These are phyloP conservation scores for Enteromius thamalakanensis DNA, from an alignment of 2,797 vertebrate genomes.

Conservation along the genomic window DNA sequence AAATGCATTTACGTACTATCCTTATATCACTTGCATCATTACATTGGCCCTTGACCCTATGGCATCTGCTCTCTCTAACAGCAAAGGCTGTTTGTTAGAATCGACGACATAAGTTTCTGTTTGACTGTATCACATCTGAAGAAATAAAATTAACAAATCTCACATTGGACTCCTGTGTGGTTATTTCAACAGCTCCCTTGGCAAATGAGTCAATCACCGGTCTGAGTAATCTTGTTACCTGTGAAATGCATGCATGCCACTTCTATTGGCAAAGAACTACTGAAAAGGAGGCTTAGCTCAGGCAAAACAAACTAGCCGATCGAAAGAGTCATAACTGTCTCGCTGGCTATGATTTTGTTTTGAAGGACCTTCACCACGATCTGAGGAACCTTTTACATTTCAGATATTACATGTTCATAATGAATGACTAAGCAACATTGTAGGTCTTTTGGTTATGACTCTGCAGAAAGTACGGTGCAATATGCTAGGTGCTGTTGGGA, in stretches of 20 bases:
- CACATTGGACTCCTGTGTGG: constrained; percentile 84
- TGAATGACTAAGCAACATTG: constrained; percentile 1
- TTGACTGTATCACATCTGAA: constrained; percentile 81
- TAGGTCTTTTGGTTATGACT: constrained; percentile 20
- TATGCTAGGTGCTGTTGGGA: constrained; percentile 28
- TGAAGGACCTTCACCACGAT: constrained; percentile 13
- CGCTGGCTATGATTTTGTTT: constrained; percentile 2
- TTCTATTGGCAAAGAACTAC: constrained; percentile 89
- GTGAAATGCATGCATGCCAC: constrained; percentile 93
- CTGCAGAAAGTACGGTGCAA: neutral
- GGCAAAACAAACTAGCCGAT: constrained; percentile 51
- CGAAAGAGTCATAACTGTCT: constrained; percentile 33
- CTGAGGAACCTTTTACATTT: neutral
- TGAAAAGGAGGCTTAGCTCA: constrained; percentile 69
- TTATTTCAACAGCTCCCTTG: constrained; percentile 83
- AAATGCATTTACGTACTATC: constrained; percentile 1
- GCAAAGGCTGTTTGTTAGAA: constrained; percentile 87
- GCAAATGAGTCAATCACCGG: constrained; percentile 96
- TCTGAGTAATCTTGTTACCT: constrained; percentile 95
- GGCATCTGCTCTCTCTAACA: constrained; percentile 88
- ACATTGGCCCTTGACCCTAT: constrained; percentile 89
- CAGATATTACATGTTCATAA: neutral
- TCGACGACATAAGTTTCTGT: constrained; percentile 84
- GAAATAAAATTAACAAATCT: constrained; percentile 90
- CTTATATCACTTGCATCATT: constrained; percentile 57